A percentile compares a stretch with the other conserved stretches of the same genome.
Evolutionary conservation across 2,888 invertebrate species (phyloP).

Genomic region (Dicranocentrus wangi): DNA sequence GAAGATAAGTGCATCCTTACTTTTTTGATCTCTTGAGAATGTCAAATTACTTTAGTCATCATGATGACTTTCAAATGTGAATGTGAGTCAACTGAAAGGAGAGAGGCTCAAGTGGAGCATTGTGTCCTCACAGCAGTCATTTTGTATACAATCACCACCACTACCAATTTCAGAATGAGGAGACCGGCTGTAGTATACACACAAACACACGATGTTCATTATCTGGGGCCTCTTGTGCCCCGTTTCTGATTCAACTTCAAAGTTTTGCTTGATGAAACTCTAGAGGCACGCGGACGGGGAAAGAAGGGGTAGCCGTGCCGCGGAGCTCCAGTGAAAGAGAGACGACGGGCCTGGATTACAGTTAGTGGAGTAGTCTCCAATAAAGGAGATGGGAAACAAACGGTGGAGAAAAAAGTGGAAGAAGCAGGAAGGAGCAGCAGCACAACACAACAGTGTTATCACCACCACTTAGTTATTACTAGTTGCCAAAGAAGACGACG

Average conservation of each 20-base stretch:
- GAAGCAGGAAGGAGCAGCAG: not conserved
- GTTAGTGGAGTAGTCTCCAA: constrained; percentile 18
- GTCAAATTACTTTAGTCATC: constrained; percentile 63
- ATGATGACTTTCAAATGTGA: constrained; percentile 55
- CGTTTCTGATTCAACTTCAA: constrained; percentile 63
- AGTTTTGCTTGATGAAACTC: constrained; percentile 26
- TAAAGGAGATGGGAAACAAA: constrained; percentile 19
- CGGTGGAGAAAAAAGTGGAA: not conserved
- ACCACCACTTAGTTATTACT: constrained; percentile 38
- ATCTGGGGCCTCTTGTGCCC: constrained; percentile 60
- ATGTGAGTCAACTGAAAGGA: constrained; percentile 58
- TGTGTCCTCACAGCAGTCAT: constrained; percentile 52
- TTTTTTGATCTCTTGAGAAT: constrained; percentile 59
- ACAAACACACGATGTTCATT: constrained; percentile 61
- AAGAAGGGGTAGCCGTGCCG: not conserved
- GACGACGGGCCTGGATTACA: constrained; percentile 25
- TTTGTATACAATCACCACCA: constrained; percentile 52
- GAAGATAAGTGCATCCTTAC: constrained; percentile 51
- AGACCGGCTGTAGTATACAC: constrained; percentile 5
- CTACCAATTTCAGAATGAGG: constrained; percentile 22
- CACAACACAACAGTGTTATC: constrained; percentile 17
- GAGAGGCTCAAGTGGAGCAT: constrained; percentile 54
- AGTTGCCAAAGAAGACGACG: constrained; percentile 29
- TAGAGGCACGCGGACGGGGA: not conserved
- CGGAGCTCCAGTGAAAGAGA: too few species aligned